phyloP scores from a whole-genome alignment of 2,113 vertebrate genomes.

The Telmatochromis sp. region DNA sequence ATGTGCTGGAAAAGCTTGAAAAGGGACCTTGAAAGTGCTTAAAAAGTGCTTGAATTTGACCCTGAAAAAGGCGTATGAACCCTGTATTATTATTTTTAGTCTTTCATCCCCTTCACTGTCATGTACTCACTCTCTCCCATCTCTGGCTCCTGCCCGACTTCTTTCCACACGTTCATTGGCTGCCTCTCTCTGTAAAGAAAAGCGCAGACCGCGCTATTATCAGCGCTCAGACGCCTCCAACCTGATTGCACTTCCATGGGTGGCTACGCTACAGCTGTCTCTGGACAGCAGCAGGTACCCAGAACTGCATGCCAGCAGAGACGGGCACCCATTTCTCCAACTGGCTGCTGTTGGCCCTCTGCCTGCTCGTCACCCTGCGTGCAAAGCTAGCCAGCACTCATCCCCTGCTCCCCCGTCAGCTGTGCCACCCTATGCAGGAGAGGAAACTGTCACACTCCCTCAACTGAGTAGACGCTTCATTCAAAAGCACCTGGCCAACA shows the following conservation, averaged over 20 bases:
- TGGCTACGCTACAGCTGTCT: slow-evolving; percentile 88
- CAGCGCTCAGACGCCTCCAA: slow-evolving; percentile 75
- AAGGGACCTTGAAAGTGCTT: neutral
- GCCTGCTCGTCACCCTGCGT: slow-evolving; percentile 71
- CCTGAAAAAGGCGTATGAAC: neutral
- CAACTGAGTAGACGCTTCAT: slow-evolving; percentile 17
- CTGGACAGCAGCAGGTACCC: slow-evolving; percentile 73
- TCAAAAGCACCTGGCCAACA: slow-evolving; percentile 41
- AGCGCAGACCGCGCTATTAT: slow-evolving; percentile 56
- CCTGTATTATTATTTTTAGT: neutral
- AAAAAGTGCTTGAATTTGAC: neutral
- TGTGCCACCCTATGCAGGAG: slow-evolving; percentile 73
- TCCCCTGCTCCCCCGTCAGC: slow-evolving; percentile 57
- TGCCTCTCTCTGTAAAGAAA: slow-evolving; percentile 38
- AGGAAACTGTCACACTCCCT: slow-evolving; percentile 23
- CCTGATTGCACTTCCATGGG: slow-evolving; percentile 83
- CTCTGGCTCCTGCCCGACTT: neutral
- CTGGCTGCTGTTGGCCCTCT: slow-evolving; percentile 76
- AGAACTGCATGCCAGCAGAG: slow-evolving; percentile 78
- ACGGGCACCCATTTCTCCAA: slow-evolving; percentile 67
- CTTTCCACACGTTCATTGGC: slow-evolving; percentile 52
- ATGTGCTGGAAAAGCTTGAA: neutral
- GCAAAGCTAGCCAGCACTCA: slow-evolving; percentile 71
- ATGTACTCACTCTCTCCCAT: slow-evolving; percentile 38
- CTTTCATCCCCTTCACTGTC: neutral